Conservation (phyloP, 2,797 vertebrate genomes). For the Ctenosaura bakeri region DNA sequence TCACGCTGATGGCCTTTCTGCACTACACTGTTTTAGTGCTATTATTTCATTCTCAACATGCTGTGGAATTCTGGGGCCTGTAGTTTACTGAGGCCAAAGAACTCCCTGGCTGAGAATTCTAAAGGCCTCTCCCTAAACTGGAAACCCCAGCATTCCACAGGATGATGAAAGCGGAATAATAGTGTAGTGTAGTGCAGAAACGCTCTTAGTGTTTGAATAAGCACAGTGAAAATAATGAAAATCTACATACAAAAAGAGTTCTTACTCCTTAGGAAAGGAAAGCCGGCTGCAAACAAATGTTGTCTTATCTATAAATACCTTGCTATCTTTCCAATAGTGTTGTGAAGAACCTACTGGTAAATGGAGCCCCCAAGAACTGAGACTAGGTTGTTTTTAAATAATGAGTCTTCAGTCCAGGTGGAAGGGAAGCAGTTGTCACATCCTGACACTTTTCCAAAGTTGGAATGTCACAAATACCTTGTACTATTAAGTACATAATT, state of each 20-base stretch:
- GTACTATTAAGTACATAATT: neutral
- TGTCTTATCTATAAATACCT: neutral
- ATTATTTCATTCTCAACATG: too few relatives aligned
- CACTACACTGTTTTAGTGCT: too few relatives aligned
- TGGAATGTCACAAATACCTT: neutral
- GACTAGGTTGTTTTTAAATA: neutral
- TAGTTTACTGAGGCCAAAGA: too few relatives aligned
- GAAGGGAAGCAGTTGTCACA: neutral
- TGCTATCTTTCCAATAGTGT: too few relatives aligned
- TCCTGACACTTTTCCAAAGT: neutral
- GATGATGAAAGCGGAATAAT: too few relatives aligned
- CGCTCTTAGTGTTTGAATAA: neutral
- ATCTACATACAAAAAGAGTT: too few relatives aligned
- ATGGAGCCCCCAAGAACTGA: neutral
- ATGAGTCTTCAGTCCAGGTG: neutral
- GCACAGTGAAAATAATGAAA: neutral
- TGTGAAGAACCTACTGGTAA: neutral
- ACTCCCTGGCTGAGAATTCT: too few relatives aligned
- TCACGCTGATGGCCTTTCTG: neutral
- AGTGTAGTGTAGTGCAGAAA: too few relatives aligned
- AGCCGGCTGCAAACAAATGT: neutral
- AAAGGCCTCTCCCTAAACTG: too few relatives aligned
- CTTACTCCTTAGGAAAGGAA: neutral
- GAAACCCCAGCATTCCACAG: too few relatives aligned
- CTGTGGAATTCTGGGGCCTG: too few relatives aligned